Evolutionary conservation across 2,888 invertebrate species (phyloP).

Genomic region (Idaea biselata): DNA sequence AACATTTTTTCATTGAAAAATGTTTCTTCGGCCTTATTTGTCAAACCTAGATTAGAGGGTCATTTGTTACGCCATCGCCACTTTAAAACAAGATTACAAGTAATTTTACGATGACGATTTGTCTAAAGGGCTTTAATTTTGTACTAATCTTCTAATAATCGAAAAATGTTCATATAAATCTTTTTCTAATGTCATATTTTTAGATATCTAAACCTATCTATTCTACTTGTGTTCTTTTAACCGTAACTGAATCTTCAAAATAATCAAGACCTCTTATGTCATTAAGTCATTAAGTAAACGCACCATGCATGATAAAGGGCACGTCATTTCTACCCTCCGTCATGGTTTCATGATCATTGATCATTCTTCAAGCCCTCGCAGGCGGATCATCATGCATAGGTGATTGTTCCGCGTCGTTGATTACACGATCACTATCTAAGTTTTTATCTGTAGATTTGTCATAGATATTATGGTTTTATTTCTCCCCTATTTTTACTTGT

Average conservation of each 20-base stretch:
- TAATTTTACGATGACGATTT: too few relatives aligned
- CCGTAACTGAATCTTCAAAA: background rate
- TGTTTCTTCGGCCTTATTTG: too few relatives aligned
- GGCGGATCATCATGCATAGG: conserved; percentile 21
- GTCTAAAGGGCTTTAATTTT: too few relatives aligned
- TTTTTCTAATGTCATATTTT: too few relatives aligned
- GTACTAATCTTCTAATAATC: too few relatives aligned
- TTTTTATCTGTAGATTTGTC: background rate
- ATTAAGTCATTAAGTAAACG: conserved; percentile 18
- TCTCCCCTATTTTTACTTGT: background rate
- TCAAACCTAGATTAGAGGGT: too few relatives aligned
- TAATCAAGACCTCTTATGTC: conserved; percentile 11
- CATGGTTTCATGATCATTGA: conserved; percentile 1
- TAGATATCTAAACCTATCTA: background rate
- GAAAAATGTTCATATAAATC: too few relatives aligned
- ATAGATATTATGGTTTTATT: background rate
- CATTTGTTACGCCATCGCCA: too few relatives aligned
- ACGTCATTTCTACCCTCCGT: background rate
- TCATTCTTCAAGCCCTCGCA: conserved; percentile 12
- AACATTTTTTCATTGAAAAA: too few relatives aligned
- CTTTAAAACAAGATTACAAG: too few relatives aligned
- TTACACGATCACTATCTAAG: conserved; percentile 16
- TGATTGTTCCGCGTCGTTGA: conserved; percentile 21
- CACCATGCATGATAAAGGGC: conserved; percentile 6
- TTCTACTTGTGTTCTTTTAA: background rate